phyloP scores from a whole-genome alignment of 2,888 invertebrate species.

The Sycophila texana region DNA sequence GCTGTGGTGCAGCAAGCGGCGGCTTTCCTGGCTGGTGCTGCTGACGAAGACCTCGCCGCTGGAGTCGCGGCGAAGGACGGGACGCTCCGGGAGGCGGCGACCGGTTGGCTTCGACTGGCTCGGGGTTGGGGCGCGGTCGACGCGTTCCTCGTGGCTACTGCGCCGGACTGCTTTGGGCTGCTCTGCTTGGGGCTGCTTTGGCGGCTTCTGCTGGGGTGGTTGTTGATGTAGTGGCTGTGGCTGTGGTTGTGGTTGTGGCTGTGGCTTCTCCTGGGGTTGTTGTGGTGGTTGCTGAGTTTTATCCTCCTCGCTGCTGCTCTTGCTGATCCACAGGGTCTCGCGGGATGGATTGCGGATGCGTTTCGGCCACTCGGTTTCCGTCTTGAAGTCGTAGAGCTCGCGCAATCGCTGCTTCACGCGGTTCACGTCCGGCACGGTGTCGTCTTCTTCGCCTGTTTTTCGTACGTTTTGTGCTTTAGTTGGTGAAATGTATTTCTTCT shows the following conservation, averaged over 20 bases:
- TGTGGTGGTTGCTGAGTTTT: slow-evolving; percentile 12
- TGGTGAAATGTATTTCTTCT: too few relatives aligned
- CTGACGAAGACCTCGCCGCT: slow-evolving; percentile 33
- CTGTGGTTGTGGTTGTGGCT: neutral
- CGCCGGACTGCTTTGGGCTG: slow-evolving; percentile 55
- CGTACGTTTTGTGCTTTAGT: too few relatives aligned
- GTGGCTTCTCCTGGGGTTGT: neutral
- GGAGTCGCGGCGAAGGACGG: slow-evolving; percentile 21
- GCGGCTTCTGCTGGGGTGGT: neutral
- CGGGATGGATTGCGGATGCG: slow-evolving; percentile 55
- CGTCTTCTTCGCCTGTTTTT: slow-evolving; percentile 26
- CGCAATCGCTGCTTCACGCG: slow-evolving; percentile 66
- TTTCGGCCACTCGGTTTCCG: slow-evolving; percentile 68
- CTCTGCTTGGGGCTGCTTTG: neutral
- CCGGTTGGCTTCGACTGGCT: neutral
- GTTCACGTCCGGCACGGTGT: slow-evolving; percentile 37
- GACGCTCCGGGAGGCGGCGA: slow-evolving; percentile 19
- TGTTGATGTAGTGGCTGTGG: neutral
- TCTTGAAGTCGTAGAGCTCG: slow-evolving; percentile 69
- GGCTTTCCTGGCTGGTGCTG: slow-evolving; percentile 26
- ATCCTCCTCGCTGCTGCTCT: slow-evolving; percentile 65
- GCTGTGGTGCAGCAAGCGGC: slow-evolving; percentile 59
- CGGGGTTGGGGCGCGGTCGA: neutral
- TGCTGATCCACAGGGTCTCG: slow-evolving; percentile 63
- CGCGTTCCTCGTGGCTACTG: slow-evolving; percentile 62